Percentiles rank a stretch among this genome's conserved stretches.
Evolutionary conservation across 2,888 invertebrate genomes (phyloP).

Genomic region (Eilema caniola): DNA sequence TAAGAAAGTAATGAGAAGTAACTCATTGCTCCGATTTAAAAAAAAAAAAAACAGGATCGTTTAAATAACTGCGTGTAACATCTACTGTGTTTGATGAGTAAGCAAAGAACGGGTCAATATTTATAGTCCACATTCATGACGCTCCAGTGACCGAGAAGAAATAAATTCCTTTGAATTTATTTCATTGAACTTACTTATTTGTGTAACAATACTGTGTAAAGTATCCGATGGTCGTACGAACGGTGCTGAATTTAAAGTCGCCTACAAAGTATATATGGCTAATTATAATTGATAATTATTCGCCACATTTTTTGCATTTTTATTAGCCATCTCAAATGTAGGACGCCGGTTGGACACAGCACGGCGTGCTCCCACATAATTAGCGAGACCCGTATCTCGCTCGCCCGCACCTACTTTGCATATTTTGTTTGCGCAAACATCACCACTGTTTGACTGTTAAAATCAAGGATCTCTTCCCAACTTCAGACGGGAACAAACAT

Average conservation of each 20-base stretch:
- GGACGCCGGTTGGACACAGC: conserved; percentile 73
- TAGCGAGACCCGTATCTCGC: conserved; percentile 78
- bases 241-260: conserved; percentile 42
- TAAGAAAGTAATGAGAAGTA: conserved; percentile 21
- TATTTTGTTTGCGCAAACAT: conserved; percentile 85
- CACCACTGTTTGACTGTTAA: conserved; percentile 82
- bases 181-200: conserved; percentile 40
- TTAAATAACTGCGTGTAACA: conserved; percentile 41
- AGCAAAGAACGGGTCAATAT: conserved; percentile 48
- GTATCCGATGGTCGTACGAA: conserved; percentile 8
- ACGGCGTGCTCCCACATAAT: conserved; percentile 83
- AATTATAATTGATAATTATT: conserved; percentile 82
- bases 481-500: conserved; percentile 67
- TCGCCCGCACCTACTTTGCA: conserved; percentile 83
- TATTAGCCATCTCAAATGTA: conserved; percentile 78
- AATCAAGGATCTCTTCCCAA: conserved; percentile 78
- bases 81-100: conserved; percentile 40
- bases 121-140: conserved; percentile 51
- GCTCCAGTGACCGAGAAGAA: conserved; percentile 36
- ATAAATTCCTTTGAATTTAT: conserved; percentile 26
- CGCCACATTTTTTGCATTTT: conserved; percentile 79
- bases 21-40: conserved; percentile 33
- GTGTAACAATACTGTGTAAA: conserved; percentile 24
- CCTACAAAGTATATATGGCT: conserved; percentile 58
- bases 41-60: conserved; percentile 32